phyloP scores from a whole-genome alignment of 2,113 vertebrate species.

The Saguinus imperator region DNA sequence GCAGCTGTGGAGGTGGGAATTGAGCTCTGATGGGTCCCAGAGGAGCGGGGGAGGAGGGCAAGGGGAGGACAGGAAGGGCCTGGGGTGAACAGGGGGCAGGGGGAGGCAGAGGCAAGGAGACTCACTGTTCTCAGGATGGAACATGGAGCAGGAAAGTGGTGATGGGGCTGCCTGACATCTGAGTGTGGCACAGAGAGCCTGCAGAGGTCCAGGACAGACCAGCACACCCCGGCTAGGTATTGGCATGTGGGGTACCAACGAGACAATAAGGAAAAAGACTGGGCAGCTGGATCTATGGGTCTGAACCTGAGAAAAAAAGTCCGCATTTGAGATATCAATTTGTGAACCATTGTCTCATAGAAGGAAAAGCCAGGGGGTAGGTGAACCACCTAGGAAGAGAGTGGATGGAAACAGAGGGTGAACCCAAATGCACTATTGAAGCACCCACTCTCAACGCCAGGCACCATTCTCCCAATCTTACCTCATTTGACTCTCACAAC shows the following conservation, averaged over 20 bases:
- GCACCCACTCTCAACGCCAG: neutral
- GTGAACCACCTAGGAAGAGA: neutral
- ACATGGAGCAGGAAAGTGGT: neutral
- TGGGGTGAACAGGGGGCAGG: conserved; percentile 26
- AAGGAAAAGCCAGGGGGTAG: neutral
- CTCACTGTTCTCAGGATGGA: conserved; percentile 51
- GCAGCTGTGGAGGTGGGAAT: conserved; percentile 73
- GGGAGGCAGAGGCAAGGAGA: neutral
- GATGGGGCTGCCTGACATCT: neutral
- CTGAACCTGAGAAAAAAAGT: neutral
- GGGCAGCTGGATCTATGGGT: too few species aligned
- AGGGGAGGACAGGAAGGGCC: conserved; percentile 66
- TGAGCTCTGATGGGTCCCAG: conserved; percentile 56
- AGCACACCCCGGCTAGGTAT: neutral
- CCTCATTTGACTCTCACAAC: neutral
- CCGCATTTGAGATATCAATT: neutral
- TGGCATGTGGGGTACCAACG: neutral
- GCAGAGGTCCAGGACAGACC: neutral
- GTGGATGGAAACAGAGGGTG: conserved; percentile 27
- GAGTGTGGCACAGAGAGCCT: conserved; percentile 52
- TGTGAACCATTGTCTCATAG: neutral
- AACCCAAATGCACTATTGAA: conserved; percentile 54
- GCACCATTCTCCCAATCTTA: neutral
- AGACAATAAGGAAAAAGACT: neutral
- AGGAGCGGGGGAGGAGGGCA: conserved; percentile 50